These are phyloP conservation scores for Acropora yongei DNA, from an alignment of 64 coral and sea anemone genomes.

Conservation along the genomic window DNA sequence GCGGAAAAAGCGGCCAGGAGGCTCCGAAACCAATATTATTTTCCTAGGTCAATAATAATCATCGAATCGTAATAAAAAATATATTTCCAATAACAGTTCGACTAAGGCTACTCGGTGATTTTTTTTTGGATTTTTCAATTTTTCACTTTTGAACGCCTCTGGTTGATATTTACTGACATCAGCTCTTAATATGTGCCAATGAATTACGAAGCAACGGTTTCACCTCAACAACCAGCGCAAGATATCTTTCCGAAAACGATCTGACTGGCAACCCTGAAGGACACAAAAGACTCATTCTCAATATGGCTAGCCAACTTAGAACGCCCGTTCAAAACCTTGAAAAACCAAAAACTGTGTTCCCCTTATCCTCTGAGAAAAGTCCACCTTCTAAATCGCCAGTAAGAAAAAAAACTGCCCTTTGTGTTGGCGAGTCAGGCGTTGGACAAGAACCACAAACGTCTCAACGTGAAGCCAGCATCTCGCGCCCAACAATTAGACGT, in stretches of 20 bases:
- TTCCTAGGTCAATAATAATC: no score
- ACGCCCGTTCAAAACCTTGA: slow-evolving; percentile 17
- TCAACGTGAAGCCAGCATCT: slow-evolving; percentile 10
- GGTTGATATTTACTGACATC: no score
- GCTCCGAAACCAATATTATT: no score
- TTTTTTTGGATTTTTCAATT: no score
- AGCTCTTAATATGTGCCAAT: slow-evolving; percentile 13
- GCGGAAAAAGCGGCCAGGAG: no score
- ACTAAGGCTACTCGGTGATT: no score
- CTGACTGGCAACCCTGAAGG: slow-evolving; percentile 34
- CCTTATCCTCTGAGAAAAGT: slow-evolving; percentile 12
- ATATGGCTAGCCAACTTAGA: slow-evolving; percentile 38
- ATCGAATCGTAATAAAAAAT: no score
- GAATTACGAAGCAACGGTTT: slow-evolving; percentile 44
- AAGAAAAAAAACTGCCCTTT: neutral
- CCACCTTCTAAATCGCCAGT: slow-evolving; percentile 46
- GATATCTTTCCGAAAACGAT: slow-evolving; percentile 32
- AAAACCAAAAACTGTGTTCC: slow-evolving; percentile 17
- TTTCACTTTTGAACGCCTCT: no score
- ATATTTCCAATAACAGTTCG: no score
- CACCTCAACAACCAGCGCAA: slow-evolving; percentile 10
- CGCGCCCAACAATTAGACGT: slow-evolving; percentile 31
- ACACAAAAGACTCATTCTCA: slow-evolving; percentile 27
- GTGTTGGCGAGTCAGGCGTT: slow-evolving; percentile 9
- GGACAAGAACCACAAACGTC: neutral